A percentile compares a stretch with the other conserved stretches of the same genome.
Evolutionary conservation across 2,888 invertebrate genomes (phyloP).

Genomic region (Cheilosia variabilis): DNA sequence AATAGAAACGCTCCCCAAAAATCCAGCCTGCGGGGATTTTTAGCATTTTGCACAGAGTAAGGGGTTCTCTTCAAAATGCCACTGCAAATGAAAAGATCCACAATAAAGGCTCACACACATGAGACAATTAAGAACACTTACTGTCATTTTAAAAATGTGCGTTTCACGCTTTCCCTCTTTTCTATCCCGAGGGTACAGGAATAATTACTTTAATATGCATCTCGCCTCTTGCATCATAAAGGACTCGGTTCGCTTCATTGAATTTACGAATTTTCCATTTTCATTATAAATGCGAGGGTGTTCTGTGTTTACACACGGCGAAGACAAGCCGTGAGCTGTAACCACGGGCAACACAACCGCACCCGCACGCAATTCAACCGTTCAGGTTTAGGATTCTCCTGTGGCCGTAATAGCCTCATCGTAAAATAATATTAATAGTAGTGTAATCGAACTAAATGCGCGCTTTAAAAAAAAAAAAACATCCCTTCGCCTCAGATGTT

Average conservation of each 20-base stretch:
- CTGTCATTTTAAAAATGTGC: conserved; percentile 69
- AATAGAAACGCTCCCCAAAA: conserved; percentile 6
- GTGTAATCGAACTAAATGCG: conserved; percentile 69
- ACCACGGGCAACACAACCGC: conserved; percentile 74
- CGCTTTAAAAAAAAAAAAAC: conserved; percentile 58
- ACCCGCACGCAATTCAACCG: conserved; percentile 64
- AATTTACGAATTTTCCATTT: conserved; percentile 66
- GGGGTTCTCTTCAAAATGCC: conserved; percentile 12
- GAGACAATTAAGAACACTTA: conserved; percentile 74
- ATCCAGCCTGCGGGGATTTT: conserved; percentile 16
- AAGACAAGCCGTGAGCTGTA: conserved; percentile 61
- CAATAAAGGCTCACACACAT: conserved; percentile 30
- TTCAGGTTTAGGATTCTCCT: conserved; percentile 43
- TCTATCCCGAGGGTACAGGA: conserved; percentile 61
- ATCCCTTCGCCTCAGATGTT: conserved; percentile 33
- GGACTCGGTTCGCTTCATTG: conserved; percentile 68
- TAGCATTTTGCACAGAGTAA: background rate
- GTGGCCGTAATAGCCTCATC: conserved; percentile 27
- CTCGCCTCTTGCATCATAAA: conserved; percentile 58
- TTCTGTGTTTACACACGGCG: conserved; percentile 41
- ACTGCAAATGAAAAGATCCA: conserved; percentile 13
- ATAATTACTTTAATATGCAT: conserved; percentile 75
- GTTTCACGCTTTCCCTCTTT: conserved; percentile 67
- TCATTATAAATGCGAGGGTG: conserved; percentile 62
- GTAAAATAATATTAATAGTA: conserved; percentile 62